Conservation (phyloP, 2,113 vertebrate genomes). For the Mustelus asterias region DNA sequence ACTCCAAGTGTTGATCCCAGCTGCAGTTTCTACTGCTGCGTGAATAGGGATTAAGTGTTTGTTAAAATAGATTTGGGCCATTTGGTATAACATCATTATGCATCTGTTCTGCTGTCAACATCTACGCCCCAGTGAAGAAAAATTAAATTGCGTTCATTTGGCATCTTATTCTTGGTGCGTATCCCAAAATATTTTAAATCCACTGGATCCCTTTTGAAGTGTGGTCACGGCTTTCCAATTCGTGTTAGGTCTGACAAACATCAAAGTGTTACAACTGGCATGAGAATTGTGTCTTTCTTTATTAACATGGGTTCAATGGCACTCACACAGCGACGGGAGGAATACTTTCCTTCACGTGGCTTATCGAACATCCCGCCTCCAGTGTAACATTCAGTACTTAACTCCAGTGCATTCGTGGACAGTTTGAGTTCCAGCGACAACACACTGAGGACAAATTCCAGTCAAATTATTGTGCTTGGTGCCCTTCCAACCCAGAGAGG, state of each 20-base stretch:
- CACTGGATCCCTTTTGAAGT: neutral
- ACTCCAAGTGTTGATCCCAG: neutral
- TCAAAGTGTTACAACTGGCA: neutral
- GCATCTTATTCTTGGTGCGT: neutral
- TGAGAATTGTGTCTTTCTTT: neutral
- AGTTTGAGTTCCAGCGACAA: neutral
- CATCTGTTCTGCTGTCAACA: neutral
- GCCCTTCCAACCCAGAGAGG: neutral
- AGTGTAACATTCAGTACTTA: neutral
- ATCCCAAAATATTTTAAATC: conserved; percentile 5
- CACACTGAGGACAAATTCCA: neutral
- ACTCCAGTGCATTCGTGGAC: neutral
- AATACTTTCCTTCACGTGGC: neutral
- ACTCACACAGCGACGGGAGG: neutral
- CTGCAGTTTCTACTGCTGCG: neutral
- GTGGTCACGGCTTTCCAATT: neutral
- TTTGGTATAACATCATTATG: neutral
- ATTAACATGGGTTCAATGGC: neutral
- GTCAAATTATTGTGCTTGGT: neutral
- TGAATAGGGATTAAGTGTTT: neutral
- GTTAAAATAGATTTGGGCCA: neutral
- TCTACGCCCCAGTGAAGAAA: neutral
- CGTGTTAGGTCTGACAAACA: too few relatives aligned
- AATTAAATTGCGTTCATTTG: neutral
- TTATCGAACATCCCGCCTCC: neutral